Evolutionary conservation across 2,888 invertebrate species (phyloP), one percentile per base, ranked within the genome.

Genomic region (Doris montereyensis): DNA sequence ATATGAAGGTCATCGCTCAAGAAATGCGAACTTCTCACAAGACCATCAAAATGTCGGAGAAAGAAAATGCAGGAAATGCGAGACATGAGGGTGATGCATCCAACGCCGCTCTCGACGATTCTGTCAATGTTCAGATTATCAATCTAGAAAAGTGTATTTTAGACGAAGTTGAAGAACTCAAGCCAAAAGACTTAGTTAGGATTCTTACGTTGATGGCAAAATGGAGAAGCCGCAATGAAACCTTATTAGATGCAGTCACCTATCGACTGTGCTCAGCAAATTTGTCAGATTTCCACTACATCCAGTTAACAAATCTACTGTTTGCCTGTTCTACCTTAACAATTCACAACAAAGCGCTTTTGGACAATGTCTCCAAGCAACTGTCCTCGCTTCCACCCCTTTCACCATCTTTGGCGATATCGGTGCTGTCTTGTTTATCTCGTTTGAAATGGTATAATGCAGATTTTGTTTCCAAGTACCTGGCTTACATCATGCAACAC

Each of bases 181-280:
- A 79, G 60, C 60, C 28, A 3, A 79, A 79, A 75, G 79, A 79
- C 32, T 58, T 79, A n/a, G 57, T 75, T 13, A 68, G 75, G 32
- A 70, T 79, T 17, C 21, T 79, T 10, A 35, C 32, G 5, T 28
- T 79, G n/a, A 4, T 79, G 32, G 67, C 28, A 8, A 74, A 68
- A 28, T 79, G 79, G 79, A 28, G 70, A 0, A 75, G 52, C 30
- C 41, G 79, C 0, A 75, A 75, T 75, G 58, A 70, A 57, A 72
- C 75, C 1, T 35, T 79, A 17, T 70, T 79, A 0, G 70, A 79
- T 58, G 30, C 79, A 17, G 26, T 68, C 17, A 8, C 70, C 13
- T 75, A 79, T 28, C 21, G 75, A 10, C 21, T 79, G 26, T 8
- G 41, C 21, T 28, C 34, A 62, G 79, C 79, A 0, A 70, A 75